Evolutionary conservation across 2,113 vertebrate genomes (phyloP), one percentile per base, ranked within the genome.

Genomic region (Oncorhynchus kisutch): DNA sequence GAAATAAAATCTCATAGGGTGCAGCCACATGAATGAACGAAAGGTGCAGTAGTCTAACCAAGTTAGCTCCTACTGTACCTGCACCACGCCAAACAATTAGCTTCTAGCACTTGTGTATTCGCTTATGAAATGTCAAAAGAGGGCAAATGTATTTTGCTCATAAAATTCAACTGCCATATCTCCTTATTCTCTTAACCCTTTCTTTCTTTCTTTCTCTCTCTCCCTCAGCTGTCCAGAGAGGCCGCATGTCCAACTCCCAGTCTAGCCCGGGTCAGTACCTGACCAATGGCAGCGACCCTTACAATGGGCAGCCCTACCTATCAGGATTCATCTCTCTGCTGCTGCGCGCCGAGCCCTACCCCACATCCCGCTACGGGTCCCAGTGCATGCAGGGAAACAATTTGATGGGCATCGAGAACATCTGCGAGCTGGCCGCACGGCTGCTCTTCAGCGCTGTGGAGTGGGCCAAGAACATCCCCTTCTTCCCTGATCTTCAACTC

Each of bases 401-500:
- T 84, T 89, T 94, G 81, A 94, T 95, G 93, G 95, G 94, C 87
- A 95, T 96, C 8, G 95, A 96, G 88, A 93, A 95, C 91, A 94
- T 95, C 89, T 96, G 95, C 1, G 95, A 96, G 87, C 85, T 96
- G 90, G 95, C 95, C 0, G 95, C 95, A 14, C 86, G 95, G 68
- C 91, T 96, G 67, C 95, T 96, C 60, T 96, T 96, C 93, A 94
- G 95, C 0, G 94, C 95, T 2, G 93, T 96, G 0, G 95, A 96
- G 72, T 96, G 95, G 95, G 95, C 95, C 80, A 96, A 96, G 86
- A 95, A 94, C 90, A 94, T 96, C 86, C 95, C 95, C 18, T 96
- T 96, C 89, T 96, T 96, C 86, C 94, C 95, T 0, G 95, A 95
- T 9, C 88, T 96, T 78, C 95, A 94, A 89, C 94, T 96, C 71